Percentiles rank a stretch among this genome's conserved stretches.
Conservation (phyloP, 2,113 vertebrate species). For the Limanda limanda region DNA sequence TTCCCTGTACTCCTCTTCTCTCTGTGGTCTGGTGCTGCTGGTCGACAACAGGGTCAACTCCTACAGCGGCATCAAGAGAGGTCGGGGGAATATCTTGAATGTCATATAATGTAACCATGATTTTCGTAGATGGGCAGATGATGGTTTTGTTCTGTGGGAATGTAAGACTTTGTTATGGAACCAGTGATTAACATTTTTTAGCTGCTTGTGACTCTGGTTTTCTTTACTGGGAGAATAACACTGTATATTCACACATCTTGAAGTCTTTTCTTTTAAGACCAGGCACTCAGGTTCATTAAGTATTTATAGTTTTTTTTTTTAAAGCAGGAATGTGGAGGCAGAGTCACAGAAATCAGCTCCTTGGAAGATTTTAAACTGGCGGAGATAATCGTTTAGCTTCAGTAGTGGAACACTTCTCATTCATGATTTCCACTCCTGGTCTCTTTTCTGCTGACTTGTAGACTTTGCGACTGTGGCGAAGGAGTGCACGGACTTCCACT, state of each 20-base stretch:
- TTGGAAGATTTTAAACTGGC: not conserved
- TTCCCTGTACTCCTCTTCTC: slow-evolving; percentile 94
- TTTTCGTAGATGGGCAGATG: not conserved
- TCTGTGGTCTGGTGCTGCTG: slow-evolving; percentile 93
- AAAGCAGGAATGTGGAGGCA: not conserved
- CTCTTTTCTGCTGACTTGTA: slow-evolving; percentile 60
- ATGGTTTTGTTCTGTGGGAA: not conserved
- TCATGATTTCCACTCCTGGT: not conserved
- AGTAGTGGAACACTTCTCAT: not conserved
- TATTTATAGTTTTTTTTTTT: not conserved
- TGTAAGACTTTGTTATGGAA: not conserved
- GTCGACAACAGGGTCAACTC: slow-evolving; percentile 98
- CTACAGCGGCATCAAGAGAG: slow-evolving; percentile 97
- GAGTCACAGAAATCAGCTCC: not conserved
- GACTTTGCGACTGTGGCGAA: slow-evolving; percentile 96
- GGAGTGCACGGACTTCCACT: slow-evolving; percentile 98
- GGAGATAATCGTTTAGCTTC: not conserved
- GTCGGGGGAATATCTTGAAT: slow-evolving; percentile 67
- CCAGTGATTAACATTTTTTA: not conserved
- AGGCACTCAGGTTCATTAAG: not conserved
- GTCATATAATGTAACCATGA: not conserved
- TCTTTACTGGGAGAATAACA: not conserved
- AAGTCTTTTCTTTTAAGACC: not conserved
- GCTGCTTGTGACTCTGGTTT: not conserved
- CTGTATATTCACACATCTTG: not conserved